A percentile compares a stretch with the other conserved stretches of the same genome.
Conservation (phyloP, 37 sponge, comb jelly and placozoan species). For the Corticium candelabrum region DNA sequence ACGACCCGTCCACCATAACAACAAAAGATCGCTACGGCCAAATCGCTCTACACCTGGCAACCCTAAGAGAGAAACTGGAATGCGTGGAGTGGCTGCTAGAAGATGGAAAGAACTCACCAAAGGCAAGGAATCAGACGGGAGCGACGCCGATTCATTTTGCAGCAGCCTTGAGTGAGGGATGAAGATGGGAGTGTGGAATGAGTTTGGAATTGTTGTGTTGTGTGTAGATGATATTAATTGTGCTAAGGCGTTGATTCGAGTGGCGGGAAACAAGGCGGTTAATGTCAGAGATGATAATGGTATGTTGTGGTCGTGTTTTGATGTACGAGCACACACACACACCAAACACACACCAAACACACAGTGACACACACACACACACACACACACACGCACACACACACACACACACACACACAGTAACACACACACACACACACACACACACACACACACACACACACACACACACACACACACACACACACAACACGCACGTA, state of each 20-base stretch:
- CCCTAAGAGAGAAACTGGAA: neutral
- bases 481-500: too few species aligned
- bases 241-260: neutral
- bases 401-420: too few species aligned
- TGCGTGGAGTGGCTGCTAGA: conserved; percentile 1
- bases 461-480: too few species aligned
- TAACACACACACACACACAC: too few species aligned
- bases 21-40: neutral
- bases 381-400: too few species aligned
- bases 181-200: too few species aligned
- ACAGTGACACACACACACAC: too few species aligned
- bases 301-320: too few species aligned
- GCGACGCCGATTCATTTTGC: conserved; percentile 1
- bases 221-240: neutral
- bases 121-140: neutral
- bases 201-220: too few species aligned
- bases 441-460: too few species aligned
- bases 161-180: neutral
- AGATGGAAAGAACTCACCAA: neutral
- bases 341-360: too few species aligned
- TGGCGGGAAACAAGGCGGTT: neutral
- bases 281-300: neutral
- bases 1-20: neutral
- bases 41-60: neutral
- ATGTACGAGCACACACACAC: too few species aligned